phyloP scores from a whole-genome alignment of 2,113 vertebrate genomes.

The Muntiacus muntjak region DNA sequence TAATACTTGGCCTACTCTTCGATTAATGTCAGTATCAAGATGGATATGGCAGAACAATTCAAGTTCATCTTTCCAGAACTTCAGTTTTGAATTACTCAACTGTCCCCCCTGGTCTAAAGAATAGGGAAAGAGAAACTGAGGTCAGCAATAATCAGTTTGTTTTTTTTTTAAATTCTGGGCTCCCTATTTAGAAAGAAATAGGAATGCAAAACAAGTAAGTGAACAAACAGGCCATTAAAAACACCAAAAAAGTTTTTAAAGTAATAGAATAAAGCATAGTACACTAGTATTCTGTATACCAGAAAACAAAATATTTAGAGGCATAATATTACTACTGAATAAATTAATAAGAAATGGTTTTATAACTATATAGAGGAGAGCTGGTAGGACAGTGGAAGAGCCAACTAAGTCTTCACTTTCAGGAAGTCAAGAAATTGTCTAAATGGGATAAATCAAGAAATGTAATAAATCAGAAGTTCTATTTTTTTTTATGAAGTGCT shows the following conservation, averaged over 20 bases:
- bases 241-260: neutral
- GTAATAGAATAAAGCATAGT: neutral
- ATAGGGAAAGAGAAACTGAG: neutral
- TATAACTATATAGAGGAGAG: neutral
- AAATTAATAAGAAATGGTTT: neutral
- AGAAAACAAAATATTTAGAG: neutral
- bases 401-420: neutral
- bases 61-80: neutral
- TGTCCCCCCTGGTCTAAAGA: neutral
- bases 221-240: neutral
- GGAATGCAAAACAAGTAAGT: neutral
- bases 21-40: neutral
- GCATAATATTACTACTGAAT: neutral
- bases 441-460: neutral
- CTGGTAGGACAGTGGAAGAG: neutral
- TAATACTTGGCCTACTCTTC: neutral
- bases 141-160: neutral
- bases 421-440: neutral
- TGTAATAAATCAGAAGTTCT: neutral
- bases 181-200: neutral
- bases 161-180: neutral
- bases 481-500: slow-evolving; percentile 11
- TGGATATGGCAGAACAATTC: neutral
- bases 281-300: neutral
- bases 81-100: slow-evolving; percentile 9